These are phyloP conservation scores for Chaenocephalus aceratus DNA, from an alignment of 2,113 vertebrate species.

Conservation along the genomic window DNA sequence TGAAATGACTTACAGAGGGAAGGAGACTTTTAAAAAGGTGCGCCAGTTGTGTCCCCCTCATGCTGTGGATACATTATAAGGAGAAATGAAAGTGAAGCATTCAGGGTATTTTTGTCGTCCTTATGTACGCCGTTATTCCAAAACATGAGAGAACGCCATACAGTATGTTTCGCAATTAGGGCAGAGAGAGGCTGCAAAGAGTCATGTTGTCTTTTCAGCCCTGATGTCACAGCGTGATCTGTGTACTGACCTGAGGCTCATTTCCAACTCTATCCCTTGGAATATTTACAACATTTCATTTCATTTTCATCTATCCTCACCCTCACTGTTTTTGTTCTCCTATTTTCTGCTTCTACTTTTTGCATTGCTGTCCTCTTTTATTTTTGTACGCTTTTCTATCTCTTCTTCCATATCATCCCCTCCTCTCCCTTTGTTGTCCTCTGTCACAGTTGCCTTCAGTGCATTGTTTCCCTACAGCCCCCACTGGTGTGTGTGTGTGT, in stretches of 20 bases:
- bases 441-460: slow-evolving; percentile 40
- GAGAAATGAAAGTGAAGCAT: slow-evolving; percentile 29
- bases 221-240: slow-evolving; percentile 85
- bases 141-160: slow-evolving; percentile 1
- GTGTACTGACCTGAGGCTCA: slow-evolving; percentile 77
- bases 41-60: slow-evolving; percentile 30
- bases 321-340: background rate
- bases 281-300: slow-evolving; percentile 21
- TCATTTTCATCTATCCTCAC: background rate
- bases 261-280: slow-evolving; percentile 82
- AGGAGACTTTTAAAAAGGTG: slow-evolving; percentile 67
- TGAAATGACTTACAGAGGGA: slow-evolving; percentile 68
- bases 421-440: slow-evolving; percentile 54
- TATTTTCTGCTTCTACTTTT: slow-evolving; percentile 1
- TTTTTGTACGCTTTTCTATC: background rate
- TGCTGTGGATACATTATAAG: slow-evolving; percentile 20
- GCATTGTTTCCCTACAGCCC: slow-evolving; percentile 33
- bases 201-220: slow-evolving; percentile 26
- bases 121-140: slow-evolving; percentile 7
- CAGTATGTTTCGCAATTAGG: slow-evolving; percentile 1
- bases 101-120: slow-evolving; percentile 2
- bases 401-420: slow-evolving; percentile 29
- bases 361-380: background rate
- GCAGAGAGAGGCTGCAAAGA: background rate
- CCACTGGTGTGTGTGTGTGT: slow-evolving; percentile 25